Evolutionary conservation across 2,888 invertebrate genomes (phyloP), one percentile per base, ranked within the genome.

Genomic region (Panzeria rudis): DNA sequence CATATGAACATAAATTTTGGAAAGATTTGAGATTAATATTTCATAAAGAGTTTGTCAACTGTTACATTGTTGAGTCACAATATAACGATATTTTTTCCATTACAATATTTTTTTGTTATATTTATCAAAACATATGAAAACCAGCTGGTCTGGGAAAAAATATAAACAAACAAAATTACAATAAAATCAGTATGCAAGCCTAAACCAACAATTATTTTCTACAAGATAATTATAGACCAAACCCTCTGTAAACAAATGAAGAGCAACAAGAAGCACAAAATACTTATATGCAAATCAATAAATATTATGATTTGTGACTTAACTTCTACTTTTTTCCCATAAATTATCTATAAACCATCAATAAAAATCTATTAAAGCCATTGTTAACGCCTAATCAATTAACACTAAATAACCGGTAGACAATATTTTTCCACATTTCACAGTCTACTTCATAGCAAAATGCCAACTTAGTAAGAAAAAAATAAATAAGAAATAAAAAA

Each of bases 361-460:
- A 85, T 85, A 82, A 85, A 85, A 82, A 64, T 69, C 85, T 71
- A 82, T 85, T 85, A 82, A 75, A 75, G 73, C 71, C 85, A 82
- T 66, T 78, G 85, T 85, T 82, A 85, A 85, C 85, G 85, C 85
- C 85, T 85, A 82, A 85, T 85, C 85, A 85, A 85, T 85, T 85
- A 85, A 79, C 85, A 85, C 82, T 81, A 75, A 82, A 82, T 66
- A 82, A 69, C 78, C 82, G 78, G 75, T 75, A 81, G 64, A 76
- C 75, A 61, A 64, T 47, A 29, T 44, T 72, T 52, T 69, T 69
- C 13, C 5, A 13, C 23, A 41, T 50, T 23, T 50, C 50, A 25
- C 38, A 66, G 32, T 50, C 69, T 23, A n/a, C 17, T 41, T 38
- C 35, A 72, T n/a, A 13, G 17, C n/a, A 52, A 41, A 64, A 68